Evolutionary conservation across 1,140 invertebrate genomes (phyloP).

Genomic region (Homarus americanus): DNA sequence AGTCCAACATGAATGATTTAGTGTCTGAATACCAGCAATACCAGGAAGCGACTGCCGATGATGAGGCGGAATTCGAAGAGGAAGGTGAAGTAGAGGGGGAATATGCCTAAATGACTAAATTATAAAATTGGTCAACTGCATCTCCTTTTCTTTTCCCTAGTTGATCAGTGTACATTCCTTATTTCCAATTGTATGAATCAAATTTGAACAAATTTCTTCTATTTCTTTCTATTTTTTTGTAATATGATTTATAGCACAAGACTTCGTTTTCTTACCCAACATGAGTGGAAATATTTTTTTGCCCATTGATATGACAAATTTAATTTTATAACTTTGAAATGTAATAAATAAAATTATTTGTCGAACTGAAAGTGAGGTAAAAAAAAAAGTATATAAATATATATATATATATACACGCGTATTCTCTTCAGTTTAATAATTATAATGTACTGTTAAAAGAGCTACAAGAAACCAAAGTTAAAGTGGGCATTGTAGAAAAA

Average conservation of each 20-base stretch:
- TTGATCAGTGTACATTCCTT: slow-evolving; percentile 58
- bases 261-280: not conserved
- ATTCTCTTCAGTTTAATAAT: too few species aligned
- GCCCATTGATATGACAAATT: too few species aligned
- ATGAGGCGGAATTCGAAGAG: slow-evolving; percentile 62
- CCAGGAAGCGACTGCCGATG: slow-evolving; percentile 62
- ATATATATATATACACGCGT: too few species aligned
- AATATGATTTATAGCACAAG: slow-evolving; percentile 39
- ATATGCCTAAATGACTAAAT: slow-evolving; percentile 47
- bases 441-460: too few species aligned
- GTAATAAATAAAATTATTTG: too few species aligned
- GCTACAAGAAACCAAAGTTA: too few species aligned
- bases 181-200: slow-evolving; percentile 23
- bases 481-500: too few species aligned
- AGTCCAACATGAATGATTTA: slow-evolving; percentile 63
- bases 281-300: too few species aligned
- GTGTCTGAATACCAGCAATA: slow-evolving; percentile 62
- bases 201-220: slow-evolving; percentile 62
- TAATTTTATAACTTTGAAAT: too few species aligned
- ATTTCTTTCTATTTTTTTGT: slow-evolving; percentile 66
- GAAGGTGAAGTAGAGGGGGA: slow-evolving; percentile 65
- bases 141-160: not conserved
- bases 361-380: too few species aligned
- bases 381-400: too few species aligned
- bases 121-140: slow-evolving; percentile 14